Conservation (phyloP, 2,888 invertebrate species). For the Ormia ochracea region DNA sequence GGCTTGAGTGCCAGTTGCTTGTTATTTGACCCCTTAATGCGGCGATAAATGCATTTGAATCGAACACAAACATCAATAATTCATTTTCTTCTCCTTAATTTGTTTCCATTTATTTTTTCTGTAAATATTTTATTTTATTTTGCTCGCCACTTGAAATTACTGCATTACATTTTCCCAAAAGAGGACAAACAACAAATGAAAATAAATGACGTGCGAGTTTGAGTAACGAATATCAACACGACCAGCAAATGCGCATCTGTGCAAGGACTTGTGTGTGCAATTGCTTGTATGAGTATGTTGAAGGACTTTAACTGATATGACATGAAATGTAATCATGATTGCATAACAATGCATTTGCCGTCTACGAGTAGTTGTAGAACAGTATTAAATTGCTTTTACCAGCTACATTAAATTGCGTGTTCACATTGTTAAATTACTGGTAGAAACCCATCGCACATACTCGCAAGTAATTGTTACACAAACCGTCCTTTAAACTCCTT, state of each 20-base stretch:
- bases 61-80: slow-evolving; percentile 2
- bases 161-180: background rate
- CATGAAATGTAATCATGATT: slow-evolving; percentile 44
- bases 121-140: slow-evolving; percentile 1
- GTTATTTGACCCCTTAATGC: slow-evolving; percentile 8
- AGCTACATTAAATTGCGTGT: slow-evolving; percentile 18
- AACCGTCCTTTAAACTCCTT: background rate
- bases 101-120: background rate
- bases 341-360: slow-evolving; percentile 12
- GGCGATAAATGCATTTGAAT: background rate
- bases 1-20: slow-evolving; percentile 6
- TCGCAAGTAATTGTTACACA: background rate
- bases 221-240: slow-evolving; percentile 24
- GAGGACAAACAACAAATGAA: slow-evolving; percentile 35
- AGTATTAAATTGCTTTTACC: slow-evolving; percentile 24
- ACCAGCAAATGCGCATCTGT: background rate
- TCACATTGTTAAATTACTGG: slow-evolving; percentile 19
- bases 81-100: background rate
- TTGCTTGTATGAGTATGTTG: background rate
- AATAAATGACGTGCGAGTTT: slow-evolving; percentile 31
- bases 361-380: background rate
- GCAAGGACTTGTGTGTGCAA: background rate
- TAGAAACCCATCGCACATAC: background rate
- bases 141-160: background rate
- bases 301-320: slow-evolving; percentile 27